Evolutionary conservation across 2,888 invertebrate species (phyloP), one percentile per base, ranked within the genome.

Genomic region (Lycophotia porphyrea): DNA sequence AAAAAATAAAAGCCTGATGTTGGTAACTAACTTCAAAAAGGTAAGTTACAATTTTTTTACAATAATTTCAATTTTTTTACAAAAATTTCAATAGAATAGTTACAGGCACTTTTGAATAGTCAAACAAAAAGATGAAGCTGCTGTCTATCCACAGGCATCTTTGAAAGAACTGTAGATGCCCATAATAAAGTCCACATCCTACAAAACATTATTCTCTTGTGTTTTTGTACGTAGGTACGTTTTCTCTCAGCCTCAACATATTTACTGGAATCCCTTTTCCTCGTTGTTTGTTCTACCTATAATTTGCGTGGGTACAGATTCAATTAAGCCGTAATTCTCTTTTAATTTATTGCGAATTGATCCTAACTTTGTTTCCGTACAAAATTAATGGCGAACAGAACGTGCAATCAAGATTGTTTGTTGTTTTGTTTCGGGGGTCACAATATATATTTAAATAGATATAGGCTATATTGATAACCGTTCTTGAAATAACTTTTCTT

Each of bases 331-430:
- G 74, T 82, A 76, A 87, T 82, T 76, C 75, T 49, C 52, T 82
- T 79, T 85, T 87, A 87, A 85, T 87, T 81, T 84, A 77, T 75
- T 74, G 34, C 69, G 58, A 76, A 78, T 72, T 79, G 71, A 36
- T 75, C 65, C 66, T 76, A 74, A 55, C 36, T 79, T 74, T 66
- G 65, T 55, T 55, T 71, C 68, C 77, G 74, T 76, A 69, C 73
- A 44, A 76, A 76, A 79, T 78, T 76, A 67, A 72, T 74, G 72
- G 60, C 66, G 42, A 58, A 61, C 75, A 15, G 63, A 71, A 84
- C 65, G 76, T 73, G 74, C 81, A 77, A 84, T 86, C 76, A 87
- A 84, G 73, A 66, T 70, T 71, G 67, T 79, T 80, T 80, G 70
- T 76, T 34, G 74, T 67, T 79, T 80, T 80, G 70, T 76, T 34